phyloP scores from a whole-genome alignment of 2,113 vertebrate species.

The Danionella cerebrum region DNA sequence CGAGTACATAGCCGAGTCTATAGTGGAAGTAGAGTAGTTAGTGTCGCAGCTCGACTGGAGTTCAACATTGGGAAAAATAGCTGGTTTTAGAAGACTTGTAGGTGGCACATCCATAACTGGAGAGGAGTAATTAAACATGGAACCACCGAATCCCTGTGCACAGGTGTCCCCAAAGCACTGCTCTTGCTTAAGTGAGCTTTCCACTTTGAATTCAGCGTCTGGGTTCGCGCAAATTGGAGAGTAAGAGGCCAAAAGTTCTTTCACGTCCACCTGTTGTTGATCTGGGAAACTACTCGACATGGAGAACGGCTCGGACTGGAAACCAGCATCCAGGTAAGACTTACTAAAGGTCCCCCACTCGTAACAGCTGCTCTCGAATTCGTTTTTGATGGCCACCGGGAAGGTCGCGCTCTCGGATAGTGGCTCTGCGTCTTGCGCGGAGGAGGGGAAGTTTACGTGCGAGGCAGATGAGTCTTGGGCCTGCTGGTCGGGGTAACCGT shows the following conservation, averaged over 20 bases:
- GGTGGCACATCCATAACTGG: slow-evolving; percentile 60
- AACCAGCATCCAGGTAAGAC: slow-evolving; percentile 64
- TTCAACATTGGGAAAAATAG: slow-evolving; percentile 49
- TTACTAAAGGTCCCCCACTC: slow-evolving; percentile 79
- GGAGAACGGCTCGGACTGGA: slow-evolving; percentile 69
- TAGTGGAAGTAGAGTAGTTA: slow-evolving; percentile 64
- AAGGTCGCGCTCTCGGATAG: slow-evolving; percentile 74
- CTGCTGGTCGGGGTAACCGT: slow-evolving; percentile 59
- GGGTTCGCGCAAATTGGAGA: slow-evolving; percentile 61
- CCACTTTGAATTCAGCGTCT: slow-evolving; percentile 69
- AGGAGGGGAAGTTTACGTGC: slow-evolving; percentile 60
- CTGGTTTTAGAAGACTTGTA: slow-evolving; percentile 54
- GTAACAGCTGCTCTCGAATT: slow-evolving; percentile 76
- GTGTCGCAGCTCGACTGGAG: slow-evolving; percentile 60
- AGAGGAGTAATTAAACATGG: slow-evolving; percentile 61
- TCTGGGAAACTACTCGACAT: slow-evolving; percentile 67
- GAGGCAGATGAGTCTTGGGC: slow-evolving; percentile 57
- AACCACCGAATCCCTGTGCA: slow-evolving; percentile 60
- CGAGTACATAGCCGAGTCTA: slow-evolving; percentile 63
- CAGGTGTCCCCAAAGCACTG: slow-evolving; percentile 66
- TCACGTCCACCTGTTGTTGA: slow-evolving; percentile 67
- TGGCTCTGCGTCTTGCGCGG: slow-evolving; percentile 71
- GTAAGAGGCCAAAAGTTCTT: slow-evolving; percentile 70
- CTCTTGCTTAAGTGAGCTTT: slow-evolving; percentile 67
- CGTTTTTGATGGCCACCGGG: slow-evolving; percentile 73